Evolutionary conservation across 37 sponge, comb jelly and placozoan genomes (phyloP), one percentile per base, ranked within the genome.

Genomic region (Theonella swinhoei): DNA sequence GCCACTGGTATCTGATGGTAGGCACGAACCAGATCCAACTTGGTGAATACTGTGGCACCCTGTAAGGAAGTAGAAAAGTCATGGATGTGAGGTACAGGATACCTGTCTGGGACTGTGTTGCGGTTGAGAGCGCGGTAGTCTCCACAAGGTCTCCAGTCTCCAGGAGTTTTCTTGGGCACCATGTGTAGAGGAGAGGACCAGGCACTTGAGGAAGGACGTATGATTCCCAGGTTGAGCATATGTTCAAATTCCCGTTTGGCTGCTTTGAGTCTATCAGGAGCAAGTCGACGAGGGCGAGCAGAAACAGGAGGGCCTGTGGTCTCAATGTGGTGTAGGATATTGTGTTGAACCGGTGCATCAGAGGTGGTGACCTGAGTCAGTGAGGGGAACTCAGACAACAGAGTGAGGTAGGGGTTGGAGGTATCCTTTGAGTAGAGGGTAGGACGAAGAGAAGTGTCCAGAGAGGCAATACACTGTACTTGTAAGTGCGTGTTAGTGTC

Each of bases 131-230:
- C 86, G 0, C 82, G 85, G 73, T 88, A 92, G 76, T 88, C 93
- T 32, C 86, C 93, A 85, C 93, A 88, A 3, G 82, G 93, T 17
- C 89, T 68, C 93, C 93, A 88, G 54, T 92, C 80, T 59, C 81
- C 82, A 70, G 62, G 23, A 42, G 77, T 33, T 59, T 70, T 70
- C 77, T 90, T 90, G n/a, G 91, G 91, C 31, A 85, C 91, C 91
- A 90, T 90, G 78, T 90, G 82, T 26, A 88, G 71, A 0, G 92
- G 92, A n/a, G n/a, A n/a, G n/a, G 35, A 74, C 59, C 88, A 91
- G 47, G 62, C 22, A 64, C 88, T 88, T 3, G 84, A 85, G 41
- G 92, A 91, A 22, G 89, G 93, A 19, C 75, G 88, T 14, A 87
- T 83, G 80, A 91, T 91, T 35, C 80, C 84, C n/a, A 87, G 88